These are phyloP conservation scores for Polypedilum pembai DNA, from an alignment of 1,140 invertebrate genomes.

Conservation along the genomic window DNA sequence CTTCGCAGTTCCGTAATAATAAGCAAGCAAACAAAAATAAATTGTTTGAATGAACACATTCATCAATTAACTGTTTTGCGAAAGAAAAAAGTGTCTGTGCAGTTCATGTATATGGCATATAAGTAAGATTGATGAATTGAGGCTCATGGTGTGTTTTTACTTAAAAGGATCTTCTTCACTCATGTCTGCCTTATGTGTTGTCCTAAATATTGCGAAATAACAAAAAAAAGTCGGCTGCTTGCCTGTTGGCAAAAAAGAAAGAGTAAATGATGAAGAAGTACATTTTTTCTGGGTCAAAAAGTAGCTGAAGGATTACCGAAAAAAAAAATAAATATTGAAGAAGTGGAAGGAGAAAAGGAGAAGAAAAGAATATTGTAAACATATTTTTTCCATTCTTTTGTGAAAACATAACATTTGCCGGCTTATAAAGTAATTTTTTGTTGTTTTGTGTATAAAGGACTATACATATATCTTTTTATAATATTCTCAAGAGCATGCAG, in stretches of 20 bases:
- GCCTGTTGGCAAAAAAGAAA: not conserved
- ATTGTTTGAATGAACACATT: too few species aligned
- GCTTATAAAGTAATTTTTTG: not conserved
- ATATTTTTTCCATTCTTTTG: not conserved
- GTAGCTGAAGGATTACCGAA: not conserved
- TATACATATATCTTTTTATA: not conserved
- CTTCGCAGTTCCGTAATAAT: not conserved
- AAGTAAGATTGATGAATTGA: slow-evolving; percentile 5
- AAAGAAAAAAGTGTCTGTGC: too few species aligned
- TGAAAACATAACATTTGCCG: slow-evolving; percentile 11
- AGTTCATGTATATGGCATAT: not conserved
- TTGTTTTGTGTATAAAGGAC: slow-evolving; percentile 9
- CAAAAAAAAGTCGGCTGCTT: not conserved
- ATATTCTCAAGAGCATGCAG: too few species aligned
- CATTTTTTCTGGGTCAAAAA: not conserved
- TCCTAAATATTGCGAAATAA: not conserved
- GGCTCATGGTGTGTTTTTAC: not conserved
- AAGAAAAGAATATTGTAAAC: not conserved
- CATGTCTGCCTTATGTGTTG: not conserved
- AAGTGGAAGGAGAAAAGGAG: too few species aligned
- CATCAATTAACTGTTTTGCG: too few species aligned
- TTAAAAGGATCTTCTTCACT: slow-evolving; percentile 18
- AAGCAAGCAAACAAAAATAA: too few species aligned
- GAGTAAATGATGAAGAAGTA: not conserved
- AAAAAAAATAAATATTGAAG: too few species aligned